These are phyloP conservation scores for Ptychoptera contaminata DNA, from an alignment of 2,888 invertebrate species.

Conservation along the genomic window DNA sequence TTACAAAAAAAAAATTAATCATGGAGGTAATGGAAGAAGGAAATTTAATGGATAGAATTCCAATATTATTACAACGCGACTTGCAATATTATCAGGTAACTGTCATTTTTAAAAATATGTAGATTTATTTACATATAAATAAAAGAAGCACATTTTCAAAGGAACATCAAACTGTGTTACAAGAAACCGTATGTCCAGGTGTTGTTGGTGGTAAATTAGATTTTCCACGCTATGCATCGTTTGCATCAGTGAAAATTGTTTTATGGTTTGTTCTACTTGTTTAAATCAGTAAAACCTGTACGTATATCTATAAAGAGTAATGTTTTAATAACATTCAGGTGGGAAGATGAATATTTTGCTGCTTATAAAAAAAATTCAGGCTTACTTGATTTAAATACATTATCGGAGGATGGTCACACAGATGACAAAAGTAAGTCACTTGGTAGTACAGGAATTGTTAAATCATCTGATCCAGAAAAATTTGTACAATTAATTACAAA, in stretches of 20 bases:
- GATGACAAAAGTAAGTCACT: conserved; percentile 6
- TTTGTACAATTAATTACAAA: conserved; percentile 55
- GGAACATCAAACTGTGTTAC: conserved; percentile 58
- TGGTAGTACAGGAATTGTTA: conserved; percentile 35
- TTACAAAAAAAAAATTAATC: conserved; percentile 8
- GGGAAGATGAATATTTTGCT: conserved; percentile 67
- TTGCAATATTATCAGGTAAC: conserved; percentile 66
- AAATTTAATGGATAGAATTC: conserved; percentile 73
- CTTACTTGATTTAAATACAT: conserved; percentile 28
- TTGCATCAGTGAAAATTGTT: conserved; percentile 68
- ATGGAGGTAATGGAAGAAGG: conserved; percentile 88
- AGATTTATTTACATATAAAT: no score
- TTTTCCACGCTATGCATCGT: conserved; percentile 69
- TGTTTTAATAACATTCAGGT: conserved; percentile 20
- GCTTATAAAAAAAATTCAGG: conserved; percentile 55
- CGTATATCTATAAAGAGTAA: neutral
- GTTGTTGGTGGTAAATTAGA: conserved; percentile 70
- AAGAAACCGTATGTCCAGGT: conserved; percentile 60
- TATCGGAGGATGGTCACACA: conserved; percentile 22
- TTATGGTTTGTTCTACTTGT: conserved; percentile 37
- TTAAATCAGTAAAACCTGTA: neutral
- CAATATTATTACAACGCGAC: conserved; percentile 65
- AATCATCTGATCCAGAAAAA: conserved; percentile 60
- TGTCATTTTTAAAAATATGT: neutral
- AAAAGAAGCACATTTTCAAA: no score